Evolutionary conservation across 2,797 vertebrate species (phyloP), one percentile per base, ranked within the genome.

Genomic region (Tapera naevia): DNA sequence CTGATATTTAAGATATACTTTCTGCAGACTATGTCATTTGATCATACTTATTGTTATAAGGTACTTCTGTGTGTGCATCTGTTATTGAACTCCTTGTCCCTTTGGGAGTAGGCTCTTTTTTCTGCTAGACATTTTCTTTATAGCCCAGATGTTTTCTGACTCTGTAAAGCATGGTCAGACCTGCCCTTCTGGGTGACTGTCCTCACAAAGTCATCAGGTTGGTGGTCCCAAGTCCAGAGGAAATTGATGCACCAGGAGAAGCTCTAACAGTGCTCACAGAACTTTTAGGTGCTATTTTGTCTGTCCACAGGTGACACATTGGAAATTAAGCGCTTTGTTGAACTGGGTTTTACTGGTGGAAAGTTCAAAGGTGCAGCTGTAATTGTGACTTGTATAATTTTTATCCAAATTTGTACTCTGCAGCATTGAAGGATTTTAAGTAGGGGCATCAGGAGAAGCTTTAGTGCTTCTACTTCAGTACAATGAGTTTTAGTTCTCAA

Each of bases 181-280:
- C 16, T 56, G 22, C 6, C 30, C 71, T 75, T 71, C n/a, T 50
- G 25, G 33, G 28, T 72, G 35, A 57, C 54, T 46, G 37, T 57
- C 32, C 10, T 48, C 37, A 14, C 0, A 1, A 50, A 22, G 8
- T 37, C 25, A 18, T 30, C 64, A 37, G 19, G 41, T 11, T 1
- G 0, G 17, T 71, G 32, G 13, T 66, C 33, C 45, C 13, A 17
- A 28, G 35, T 67, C 56, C 9, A 3, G 50, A 69, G 32, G 15
- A 54, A 70, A 45, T 12, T 64, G 41, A 21, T 45, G 37, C 8
- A 18, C 11, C 28, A 33, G 19, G 28, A 73, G 39, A 78, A 24
- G 15, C 41, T 37, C 19, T 25, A 58, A 32, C 17, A 45, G 32
- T 11, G 28, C 24, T 61, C 19, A 8, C 7, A 14, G 23, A 70